Conservation (phyloP, 2,797 vertebrate species). For the Miichthys miiuy region DNA sequence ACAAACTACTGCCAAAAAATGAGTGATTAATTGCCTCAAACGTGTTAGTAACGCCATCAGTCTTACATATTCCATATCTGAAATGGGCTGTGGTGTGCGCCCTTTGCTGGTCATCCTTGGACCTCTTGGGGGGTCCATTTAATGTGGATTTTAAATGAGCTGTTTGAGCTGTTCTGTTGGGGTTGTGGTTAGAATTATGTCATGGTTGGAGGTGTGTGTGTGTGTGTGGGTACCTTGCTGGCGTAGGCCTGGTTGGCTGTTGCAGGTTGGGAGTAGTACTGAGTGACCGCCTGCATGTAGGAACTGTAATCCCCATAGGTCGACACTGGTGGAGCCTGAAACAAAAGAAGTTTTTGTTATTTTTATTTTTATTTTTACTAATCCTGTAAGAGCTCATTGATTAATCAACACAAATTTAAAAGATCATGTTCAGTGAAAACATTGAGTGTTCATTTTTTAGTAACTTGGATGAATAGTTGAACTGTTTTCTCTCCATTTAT, state of each 20-base stretch:
- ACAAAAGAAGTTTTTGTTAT: constrained; percentile 28
- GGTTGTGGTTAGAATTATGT: background rate
- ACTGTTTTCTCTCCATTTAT: too few species aligned
- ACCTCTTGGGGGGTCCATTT: background rate
- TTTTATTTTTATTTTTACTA: background rate
- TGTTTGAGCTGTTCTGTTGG: background rate
- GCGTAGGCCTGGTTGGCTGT: constrained; percentile 80
- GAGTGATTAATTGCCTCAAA: background rate
- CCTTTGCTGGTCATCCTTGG: background rate
- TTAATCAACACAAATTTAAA: background rate
- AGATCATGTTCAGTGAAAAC: too few species aligned
- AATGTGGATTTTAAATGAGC: background rate
- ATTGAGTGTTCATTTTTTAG: too few species aligned
- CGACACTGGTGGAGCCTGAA: constrained; percentile 78
- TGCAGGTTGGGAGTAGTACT: constrained; percentile 87
- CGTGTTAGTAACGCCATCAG: background rate
- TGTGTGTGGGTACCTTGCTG: constrained; percentile 80
- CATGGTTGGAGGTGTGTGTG: background rate
- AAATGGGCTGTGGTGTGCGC: background rate
- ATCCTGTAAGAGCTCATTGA: background rate
- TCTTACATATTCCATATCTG: background rate
- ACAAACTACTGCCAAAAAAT: background rate
- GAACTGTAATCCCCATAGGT: constrained; percentile 84
- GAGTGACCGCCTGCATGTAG: constrained; percentile 88
- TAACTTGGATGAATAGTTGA: too few species aligned